Percentiles rank a stretch among this genome's conserved stretches.
These are phyloP conservation scores for Crossaster papposus DNA, from an alignment of 53 echinoderm and acorn worm species.

Conservation along the genomic window DNA sequence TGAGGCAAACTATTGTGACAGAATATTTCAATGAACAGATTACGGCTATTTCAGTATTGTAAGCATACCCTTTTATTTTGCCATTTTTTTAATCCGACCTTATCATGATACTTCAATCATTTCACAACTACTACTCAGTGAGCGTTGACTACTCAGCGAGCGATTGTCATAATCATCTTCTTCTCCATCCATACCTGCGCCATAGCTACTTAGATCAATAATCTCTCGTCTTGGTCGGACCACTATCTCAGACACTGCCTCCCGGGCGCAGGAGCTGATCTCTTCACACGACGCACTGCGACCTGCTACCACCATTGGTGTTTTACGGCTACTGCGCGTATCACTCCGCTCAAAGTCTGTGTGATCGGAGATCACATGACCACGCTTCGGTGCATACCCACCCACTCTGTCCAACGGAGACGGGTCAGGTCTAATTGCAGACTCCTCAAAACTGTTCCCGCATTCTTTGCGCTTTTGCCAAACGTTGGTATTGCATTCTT, in stretches of 20 bases:
- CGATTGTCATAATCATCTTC: constrained; percentile 92
- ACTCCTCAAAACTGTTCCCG: constrained; percentile 63
- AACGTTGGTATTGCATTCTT: constrained; percentile 63
- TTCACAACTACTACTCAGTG: constrained; percentile 96
- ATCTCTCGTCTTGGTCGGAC: constrained; percentile 78
- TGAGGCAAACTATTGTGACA: not conserved
- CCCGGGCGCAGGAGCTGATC: constrained; percentile 92
- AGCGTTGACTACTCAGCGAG: constrained; percentile 92
- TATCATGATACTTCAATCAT: constrained; percentile 99
- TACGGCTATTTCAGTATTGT: constrained; percentile 46
- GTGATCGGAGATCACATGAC: constrained; percentile 37
- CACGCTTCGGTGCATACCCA: constrained; percentile 41
- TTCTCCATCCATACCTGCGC: constrained; percentile 74
- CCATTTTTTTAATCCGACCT: not conserved
- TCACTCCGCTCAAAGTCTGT: constrained; percentile 62
- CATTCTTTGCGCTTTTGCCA: constrained; percentile 84
- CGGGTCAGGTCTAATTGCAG: constrained; percentile 53
- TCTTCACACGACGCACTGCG: constrained; percentile 97
- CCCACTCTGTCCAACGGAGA: constrained; percentile 52
- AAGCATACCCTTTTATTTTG: constrained; percentile 34
- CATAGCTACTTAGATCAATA: constrained; percentile 68
- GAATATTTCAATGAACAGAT: constrained; percentile 30
- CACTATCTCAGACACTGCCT: constrained; percentile 93
- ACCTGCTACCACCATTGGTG: constrained; percentile 63
- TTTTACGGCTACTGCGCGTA: constrained; percentile 60